phyloP scores from a whole-genome alignment of 1,140 invertebrate species.

The Bombus turneri region DNA sequence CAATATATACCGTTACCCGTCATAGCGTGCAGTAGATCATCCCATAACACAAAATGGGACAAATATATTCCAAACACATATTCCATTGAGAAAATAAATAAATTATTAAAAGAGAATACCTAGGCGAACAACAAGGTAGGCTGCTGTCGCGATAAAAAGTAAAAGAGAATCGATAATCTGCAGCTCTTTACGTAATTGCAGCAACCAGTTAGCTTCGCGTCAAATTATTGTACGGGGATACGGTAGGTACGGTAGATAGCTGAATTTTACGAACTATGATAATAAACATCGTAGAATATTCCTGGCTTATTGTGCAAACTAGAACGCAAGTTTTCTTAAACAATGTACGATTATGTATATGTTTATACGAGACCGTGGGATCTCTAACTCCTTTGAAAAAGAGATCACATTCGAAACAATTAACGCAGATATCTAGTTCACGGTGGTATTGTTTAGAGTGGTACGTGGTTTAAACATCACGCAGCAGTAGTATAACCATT shows the following conservation, averaged over 20 bases:
- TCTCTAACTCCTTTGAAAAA: not conserved
- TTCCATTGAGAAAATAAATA: not conserved
- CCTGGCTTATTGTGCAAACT: not conserved
- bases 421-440: slow-evolving; percentile 43
- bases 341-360: not conserved
- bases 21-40: slow-evolving; percentile 58
- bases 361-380: not conserved
- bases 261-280: not conserved
- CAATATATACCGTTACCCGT: slow-evolving; percentile 72
- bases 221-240: no score
- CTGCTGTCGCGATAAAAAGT: not conserved
- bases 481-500: slow-evolving; percentile 53
- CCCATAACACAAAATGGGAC: slow-evolving; percentile 23
- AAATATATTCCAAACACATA: not conserved
- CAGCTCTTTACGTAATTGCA: not conserved
- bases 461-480: slow-evolving; percentile 24
- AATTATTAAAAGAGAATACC: not conserved
- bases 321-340: not conserved
- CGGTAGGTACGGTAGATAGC: no score
- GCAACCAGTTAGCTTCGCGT: no score
- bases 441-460: slow-evolving; percentile 18
- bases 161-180: not conserved
- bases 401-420: slow-evolving; percentile 5
- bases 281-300: not conserved
- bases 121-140: not conserved